Base-by-base conservation (phyloP, 92 coral and sea anemone genomes). In the Anthopleura xanthogrammica region DNA sequence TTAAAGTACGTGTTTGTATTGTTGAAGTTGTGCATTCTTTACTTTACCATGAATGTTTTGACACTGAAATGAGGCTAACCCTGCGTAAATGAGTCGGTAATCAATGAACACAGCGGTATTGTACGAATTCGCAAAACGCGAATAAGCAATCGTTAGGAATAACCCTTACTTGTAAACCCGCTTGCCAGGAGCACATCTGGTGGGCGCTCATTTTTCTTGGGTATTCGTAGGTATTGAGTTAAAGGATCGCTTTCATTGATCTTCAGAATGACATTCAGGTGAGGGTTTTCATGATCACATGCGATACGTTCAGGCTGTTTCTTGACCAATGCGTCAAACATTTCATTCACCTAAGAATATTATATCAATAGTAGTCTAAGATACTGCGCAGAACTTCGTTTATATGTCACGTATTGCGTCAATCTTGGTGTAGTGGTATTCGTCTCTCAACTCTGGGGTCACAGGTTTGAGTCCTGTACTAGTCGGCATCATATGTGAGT, bases 131-230 rank as follows among this genome's bases (percentile, higher is more conserved):
- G 19, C 29, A 2, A 7, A 7, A 20, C 19, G 13, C 7, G 70
- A 58, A 58, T 16, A 58, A 58, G 64, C 4, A 5, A 58, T 17
- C 7, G 19, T 20, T 4, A 7, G 29, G 29, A 62, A 62, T 16
- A 17, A 3, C 12, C 78, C 99, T 89, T 87, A 96, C 99, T 97
- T 23, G 91, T 94, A 83, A 90, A 97, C 1, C 99, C 99, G 82
- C 95, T 94, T 46, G 94, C 96, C 87, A 97, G 87, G 23, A 77
- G 77, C 36, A 97, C 90, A 71, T 97, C 99, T 20, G 90, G 86
- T 9, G 97, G 99, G 79, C 91, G 85, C 80, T 90, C 86, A 64
- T 88, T 88, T 54, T 87, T 91, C 76, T 85, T 92, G 8, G 99
- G 99, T 55, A 97, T 94, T 36, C 99, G 86, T 62, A 97, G 80